These are phyloP conservation scores for Gonatopus flavifemur DNA, from an alignment of 1,140 invertebrate genomes.

Conservation along the genomic window DNA sequence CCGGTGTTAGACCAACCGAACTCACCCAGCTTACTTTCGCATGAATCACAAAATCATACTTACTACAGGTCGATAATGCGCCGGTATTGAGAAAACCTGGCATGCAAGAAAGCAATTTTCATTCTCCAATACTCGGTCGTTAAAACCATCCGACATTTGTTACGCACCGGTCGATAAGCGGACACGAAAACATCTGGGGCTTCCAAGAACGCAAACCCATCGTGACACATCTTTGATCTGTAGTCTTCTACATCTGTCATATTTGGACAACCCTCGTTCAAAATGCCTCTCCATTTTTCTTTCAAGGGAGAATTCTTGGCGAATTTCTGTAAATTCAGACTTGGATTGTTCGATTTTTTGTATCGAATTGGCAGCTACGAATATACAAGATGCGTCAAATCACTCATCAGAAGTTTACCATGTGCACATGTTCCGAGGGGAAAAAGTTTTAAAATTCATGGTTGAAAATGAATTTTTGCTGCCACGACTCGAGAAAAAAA, in stretches of 20 bases:
- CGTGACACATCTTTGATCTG: conserved; percentile 21
- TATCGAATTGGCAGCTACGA: too few species aligned
- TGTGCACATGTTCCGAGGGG: too few species aligned
- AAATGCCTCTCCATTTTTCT: conserved; percentile 19
- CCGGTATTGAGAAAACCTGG: conserved; percentile 22
- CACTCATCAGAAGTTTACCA: too few species aligned
- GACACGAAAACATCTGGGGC: conserved; percentile 28
- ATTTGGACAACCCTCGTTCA: conserved; percentile 34
- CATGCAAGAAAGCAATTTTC: conserved; percentile 28
- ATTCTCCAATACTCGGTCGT: conserved; percentile 22
- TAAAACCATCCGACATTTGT: conserved; percentile 28
- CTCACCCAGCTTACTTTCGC: too few species aligned
- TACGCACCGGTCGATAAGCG: conserved; percentile 21
- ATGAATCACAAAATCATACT: conserved; percentile 3
- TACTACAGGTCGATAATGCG: conserved; percentile 29
- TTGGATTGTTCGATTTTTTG: too few species aligned
- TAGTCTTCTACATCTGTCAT: conserved; percentile 18
- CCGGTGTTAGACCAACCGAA: too few species aligned
- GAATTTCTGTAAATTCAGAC: too few species aligned
- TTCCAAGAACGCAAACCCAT: conserved; percentile 31
- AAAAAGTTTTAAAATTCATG: too few species aligned
- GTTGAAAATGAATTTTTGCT: too few species aligned
- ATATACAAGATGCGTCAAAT: too few species aligned
- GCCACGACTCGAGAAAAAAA: too few species aligned
- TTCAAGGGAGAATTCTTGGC: too few species aligned